These are phyloP conservation scores for Orthosia gracilis DNA, from an alignment of 2,888 invertebrate genomes.

Conservation along the genomic window DNA sequence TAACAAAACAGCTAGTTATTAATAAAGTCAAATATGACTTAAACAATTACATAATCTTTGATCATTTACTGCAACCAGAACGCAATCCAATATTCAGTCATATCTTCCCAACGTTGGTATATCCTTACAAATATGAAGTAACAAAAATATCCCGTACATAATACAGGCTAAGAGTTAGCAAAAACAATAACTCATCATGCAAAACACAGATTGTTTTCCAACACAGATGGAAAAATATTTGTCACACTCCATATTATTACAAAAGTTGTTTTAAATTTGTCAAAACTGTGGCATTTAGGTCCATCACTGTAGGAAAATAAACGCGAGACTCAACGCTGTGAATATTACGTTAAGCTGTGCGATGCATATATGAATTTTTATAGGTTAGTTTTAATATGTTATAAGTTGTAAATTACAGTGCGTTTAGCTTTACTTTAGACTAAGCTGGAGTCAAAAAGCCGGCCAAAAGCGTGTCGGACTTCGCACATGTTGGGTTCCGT, in stretches of 20 bases:
- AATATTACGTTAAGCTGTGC: constrained; percentile 3
- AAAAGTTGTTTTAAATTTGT: constrained; percentile 61
- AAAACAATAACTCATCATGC: constrained; percentile 50
- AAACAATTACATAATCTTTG: neutral
- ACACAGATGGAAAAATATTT: constrained; percentile 58
- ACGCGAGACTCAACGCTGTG: neutral
- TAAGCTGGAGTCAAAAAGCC: neutral
- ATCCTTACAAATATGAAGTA: neutral
- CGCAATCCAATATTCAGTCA: neutral
- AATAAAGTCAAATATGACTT: neutral
- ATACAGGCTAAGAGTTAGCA: constrained; percentile 19
- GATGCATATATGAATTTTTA: neutral
- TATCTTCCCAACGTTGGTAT: neutral
- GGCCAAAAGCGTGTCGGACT: too few relatives aligned
- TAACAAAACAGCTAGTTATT: too few relatives aligned
- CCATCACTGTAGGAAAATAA: constrained; percentile 23
- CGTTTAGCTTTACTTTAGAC: neutral
- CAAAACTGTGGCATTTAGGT: constrained; percentile 48
- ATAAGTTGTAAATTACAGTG: neutral
- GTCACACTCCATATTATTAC: constrained; percentile 59
- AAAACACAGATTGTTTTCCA: constrained; percentile 46
- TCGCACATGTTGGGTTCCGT: too few relatives aligned
- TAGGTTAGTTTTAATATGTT: neutral
- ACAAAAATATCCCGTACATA: constrained; percentile 11
- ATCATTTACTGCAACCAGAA: neutral